Percentiles rank a stretch among this genome's conserved stretches.
Conservation (phyloP, 1,140 invertebrate genomes). For the Probaryconus sp. region DNA sequence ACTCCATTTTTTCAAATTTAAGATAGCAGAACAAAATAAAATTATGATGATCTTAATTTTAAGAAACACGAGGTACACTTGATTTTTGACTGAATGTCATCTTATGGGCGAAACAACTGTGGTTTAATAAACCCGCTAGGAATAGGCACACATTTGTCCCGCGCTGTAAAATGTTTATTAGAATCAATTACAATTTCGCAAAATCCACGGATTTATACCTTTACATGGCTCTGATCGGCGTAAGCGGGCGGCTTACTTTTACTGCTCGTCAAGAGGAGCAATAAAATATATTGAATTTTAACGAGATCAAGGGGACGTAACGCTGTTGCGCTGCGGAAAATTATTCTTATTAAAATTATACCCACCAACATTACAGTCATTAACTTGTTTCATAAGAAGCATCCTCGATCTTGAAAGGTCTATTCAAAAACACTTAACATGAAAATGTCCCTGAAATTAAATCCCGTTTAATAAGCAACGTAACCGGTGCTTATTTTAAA, state of each 20-base stretch:
- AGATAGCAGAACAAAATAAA: too few relatives aligned
- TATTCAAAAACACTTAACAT: too few relatives aligned
- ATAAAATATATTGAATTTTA: conserved; percentile 43
- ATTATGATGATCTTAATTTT: too few relatives aligned
- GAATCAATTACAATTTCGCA: background rate
- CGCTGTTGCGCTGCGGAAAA: background rate
- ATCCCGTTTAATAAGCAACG: too few relatives aligned
- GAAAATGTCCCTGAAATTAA: too few relatives aligned
- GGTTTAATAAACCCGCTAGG: background rate
- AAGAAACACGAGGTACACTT: too few relatives aligned
- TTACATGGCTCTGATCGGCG: background rate
- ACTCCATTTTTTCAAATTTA: too few relatives aligned
- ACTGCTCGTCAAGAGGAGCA: conserved; percentile 14
- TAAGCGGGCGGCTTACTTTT: conserved; percentile 17
- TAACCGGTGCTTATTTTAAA: too few relatives aligned
- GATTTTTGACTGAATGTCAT: conserved; percentile 26
- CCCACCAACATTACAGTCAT: background rate
- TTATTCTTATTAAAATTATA: conserved; percentile 31
- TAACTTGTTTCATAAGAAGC: conserved; percentile 18
- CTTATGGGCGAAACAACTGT: background rate
- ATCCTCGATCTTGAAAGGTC: too few relatives aligned
- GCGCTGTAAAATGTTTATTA: conserved; percentile 1
- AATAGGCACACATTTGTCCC: too few relatives aligned
- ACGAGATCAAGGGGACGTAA: background rate
- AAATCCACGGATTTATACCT: too few relatives aligned